Conservation (phyloP, 2,797 vertebrate genomes). For the Tenualosa ilisha region DNA sequence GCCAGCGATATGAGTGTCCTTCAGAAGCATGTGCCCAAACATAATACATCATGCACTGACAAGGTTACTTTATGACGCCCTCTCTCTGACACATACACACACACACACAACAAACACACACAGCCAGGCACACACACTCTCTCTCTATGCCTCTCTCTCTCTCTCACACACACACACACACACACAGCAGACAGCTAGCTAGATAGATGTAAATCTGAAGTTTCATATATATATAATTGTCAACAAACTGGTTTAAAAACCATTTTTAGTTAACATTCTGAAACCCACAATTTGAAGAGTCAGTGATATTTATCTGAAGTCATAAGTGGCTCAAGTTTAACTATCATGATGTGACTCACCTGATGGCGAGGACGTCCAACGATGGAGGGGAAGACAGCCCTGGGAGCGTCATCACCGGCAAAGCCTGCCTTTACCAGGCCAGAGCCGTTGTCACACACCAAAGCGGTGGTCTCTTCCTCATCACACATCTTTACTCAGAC, state of each 20-base stretch:
- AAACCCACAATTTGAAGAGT: background rate
- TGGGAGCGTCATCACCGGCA: constrained; percentile 86
- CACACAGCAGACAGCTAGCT: background rate
- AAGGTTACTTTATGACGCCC: background rate
- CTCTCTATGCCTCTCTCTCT: no score
- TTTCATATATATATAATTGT: background rate
- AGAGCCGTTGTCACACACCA: constrained; percentile 90
- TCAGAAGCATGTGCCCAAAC: background rate
- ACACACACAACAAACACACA: constrained; percentile 21
- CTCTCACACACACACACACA: background rate
- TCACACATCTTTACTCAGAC: constrained; percentile 44
- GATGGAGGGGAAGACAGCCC: constrained; percentile 86
- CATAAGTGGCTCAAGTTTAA: background rate
- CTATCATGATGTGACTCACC: constrained; percentile 58
- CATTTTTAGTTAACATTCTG: background rate
- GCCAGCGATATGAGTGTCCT: background rate
- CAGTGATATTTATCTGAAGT: background rate
- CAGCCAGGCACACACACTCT: background rate
- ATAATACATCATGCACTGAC: constrained; percentile 11
- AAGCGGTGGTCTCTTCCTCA: constrained; percentile 84
- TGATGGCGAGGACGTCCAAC: constrained; percentile 84
- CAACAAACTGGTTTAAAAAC: background rate
- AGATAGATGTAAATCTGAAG: background rate
- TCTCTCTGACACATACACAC: background rate
- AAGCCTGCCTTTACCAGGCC: constrained; percentile 89